Evolutionary conservation across 2,113 vertebrate species (phyloP).

Genomic region (Dipodomys spectabilis): DNA sequence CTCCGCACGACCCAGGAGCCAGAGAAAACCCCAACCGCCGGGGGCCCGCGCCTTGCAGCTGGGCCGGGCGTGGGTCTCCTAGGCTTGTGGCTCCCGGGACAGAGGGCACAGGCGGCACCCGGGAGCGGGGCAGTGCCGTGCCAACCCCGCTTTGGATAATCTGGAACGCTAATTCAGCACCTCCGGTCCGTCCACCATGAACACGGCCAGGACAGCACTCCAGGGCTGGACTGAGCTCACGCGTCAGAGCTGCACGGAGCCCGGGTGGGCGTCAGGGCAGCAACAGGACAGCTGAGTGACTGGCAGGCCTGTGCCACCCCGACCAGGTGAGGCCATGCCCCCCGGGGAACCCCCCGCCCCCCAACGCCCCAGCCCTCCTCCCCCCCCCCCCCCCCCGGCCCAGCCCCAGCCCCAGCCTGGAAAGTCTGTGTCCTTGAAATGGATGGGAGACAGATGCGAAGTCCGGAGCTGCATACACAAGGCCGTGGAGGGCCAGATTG

Average conservation of each 20-base stretch:
- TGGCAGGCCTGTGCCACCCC: no score
- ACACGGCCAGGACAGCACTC: no score
- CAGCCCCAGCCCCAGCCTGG: background rate
- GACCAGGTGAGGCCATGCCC: background rate
- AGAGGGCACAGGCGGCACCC: fast-evolving
- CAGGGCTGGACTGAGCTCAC: no score
- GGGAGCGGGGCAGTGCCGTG: no score
- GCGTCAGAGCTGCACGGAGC: no score
- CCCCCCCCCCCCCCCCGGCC: background rate
- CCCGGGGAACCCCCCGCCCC: no score
- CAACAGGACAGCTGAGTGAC: fast-evolving
- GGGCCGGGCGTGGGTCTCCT: no score
- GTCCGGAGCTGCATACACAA: slow-evolving; percentile 84
- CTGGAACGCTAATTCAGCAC: no score
- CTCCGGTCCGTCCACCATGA: no score
- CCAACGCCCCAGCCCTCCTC: fast-evolving
- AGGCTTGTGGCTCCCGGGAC: fast-evolving
- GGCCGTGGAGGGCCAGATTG: slow-evolving; percentile 85
- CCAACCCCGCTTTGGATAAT: no score
- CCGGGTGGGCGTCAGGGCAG: fast-evolving
- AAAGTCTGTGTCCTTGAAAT: slow-evolving; percentile 38
- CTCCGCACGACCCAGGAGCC: background rate
- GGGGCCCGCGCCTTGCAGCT: background rate
- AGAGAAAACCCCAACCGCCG: background rate
- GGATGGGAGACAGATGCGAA: slow-evolving; percentile 85